Evolutionary conservation across 2,797 vertebrate genomes (phyloP), one percentile per base, ranked within the genome.

Genomic region (Acropternis orthonyx): DNA sequence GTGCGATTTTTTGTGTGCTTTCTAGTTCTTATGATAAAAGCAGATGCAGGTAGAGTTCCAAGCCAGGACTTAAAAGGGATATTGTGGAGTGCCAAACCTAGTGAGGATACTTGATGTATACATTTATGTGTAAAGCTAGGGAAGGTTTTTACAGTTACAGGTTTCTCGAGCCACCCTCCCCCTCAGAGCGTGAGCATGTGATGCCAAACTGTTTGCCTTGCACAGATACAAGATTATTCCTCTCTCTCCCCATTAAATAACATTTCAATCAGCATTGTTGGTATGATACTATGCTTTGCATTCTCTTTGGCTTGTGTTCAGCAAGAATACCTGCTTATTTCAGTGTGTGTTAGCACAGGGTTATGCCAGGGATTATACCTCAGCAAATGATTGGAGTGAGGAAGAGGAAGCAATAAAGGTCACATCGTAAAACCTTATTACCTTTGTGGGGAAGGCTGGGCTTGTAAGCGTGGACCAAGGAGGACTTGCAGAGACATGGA

Each of bases 361-460:
- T n/a, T n/a, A n/a, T n/a, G n/a, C n/a, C n/a, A n/a, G n/a, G n/a
- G n/a, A n/a, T n/a, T n/a, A n/a, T n/a, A n/a, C n/a, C n/a, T n/a
- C n/a, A n/a, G n/a, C n/a, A n/a, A n/a, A n/a, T 3, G 44, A 11
- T 0, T 74, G 36, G 17, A 48, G 21, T 2, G 14, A 27, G 27
- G 39, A 81, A 78, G 9, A 62, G 34, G 23, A 75, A 36, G 51
- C 4, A 54, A 44, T 84, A 39, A 46, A 72, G 22, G 32, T 23
- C n/a, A 23, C 18, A 2, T 1, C 26, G 30, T 9, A 67, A 43
- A 77, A 62, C 14, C 28, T 30, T 19, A 6, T 9, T 20, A 27
- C 24, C 24, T 49, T 36, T 1, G 0, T 13, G 58, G 54, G 59
- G 21, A 61, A 32, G 30, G 34, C 1, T 54, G 34, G 20, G 21